Conservation (phyloP, 1,140 invertebrate genomes). For the Scaptomyza montana region DNA sequence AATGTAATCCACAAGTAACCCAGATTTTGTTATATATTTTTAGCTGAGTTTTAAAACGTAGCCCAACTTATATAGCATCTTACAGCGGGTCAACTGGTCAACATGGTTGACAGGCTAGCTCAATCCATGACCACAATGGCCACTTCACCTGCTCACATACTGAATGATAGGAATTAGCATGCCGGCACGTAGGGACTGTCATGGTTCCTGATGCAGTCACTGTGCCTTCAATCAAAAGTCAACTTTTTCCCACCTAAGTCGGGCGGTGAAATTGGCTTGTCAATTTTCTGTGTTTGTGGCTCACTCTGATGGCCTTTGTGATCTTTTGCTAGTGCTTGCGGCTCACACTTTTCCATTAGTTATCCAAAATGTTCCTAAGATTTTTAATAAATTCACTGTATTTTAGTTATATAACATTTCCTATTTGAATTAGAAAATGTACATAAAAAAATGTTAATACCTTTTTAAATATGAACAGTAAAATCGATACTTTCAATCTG, state of each 20-base stretch:
- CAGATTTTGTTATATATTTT: too few relatives aligned
- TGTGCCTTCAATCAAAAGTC: conserved; percentile 6
- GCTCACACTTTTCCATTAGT: neutral
- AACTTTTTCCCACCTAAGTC: neutral
- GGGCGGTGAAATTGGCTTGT: neutral
- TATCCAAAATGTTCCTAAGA: neutral
- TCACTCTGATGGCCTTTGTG: neutral
- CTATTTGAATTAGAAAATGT: too few relatives aligned
- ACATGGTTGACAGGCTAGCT: neutral
- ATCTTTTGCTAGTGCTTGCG: neutral
- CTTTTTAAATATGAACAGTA: too few relatives aligned
- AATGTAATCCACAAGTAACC: too few relatives aligned
- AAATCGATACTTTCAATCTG: too few relatives aligned
- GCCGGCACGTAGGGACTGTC: conserved; percentile 5
- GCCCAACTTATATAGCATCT: too few relatives aligned
- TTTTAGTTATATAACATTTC: too few relatives aligned
- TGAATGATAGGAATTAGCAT: conserved; percentile 10
- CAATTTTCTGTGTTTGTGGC: neutral
- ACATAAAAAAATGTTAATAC: too few relatives aligned
- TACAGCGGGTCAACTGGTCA: neutral
- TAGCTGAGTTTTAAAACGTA: neutral
- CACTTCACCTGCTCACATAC: neutral
- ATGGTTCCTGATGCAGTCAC: neutral
- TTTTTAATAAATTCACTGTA: neutral
- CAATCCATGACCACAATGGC: neutral